These are phyloP conservation scores for Tenthredo notha DNA, from an alignment of 2,888 invertebrate species.

Conservation along the genomic window DNA sequence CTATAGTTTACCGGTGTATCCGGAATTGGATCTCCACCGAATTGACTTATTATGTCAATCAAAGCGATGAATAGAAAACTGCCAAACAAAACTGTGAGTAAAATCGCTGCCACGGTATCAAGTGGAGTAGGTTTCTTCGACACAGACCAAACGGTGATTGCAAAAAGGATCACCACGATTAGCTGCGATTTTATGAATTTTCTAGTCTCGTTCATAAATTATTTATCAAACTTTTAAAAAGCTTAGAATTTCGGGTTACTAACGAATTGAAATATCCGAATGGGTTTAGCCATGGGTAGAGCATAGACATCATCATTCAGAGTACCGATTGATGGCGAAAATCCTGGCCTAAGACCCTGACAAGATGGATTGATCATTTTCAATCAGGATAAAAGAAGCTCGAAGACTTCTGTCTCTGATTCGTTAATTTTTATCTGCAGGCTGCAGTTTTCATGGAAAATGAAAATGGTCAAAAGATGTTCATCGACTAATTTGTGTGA, in stretches of 20 bases:
- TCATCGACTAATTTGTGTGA: background rate
- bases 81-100: slow-evolving; percentile 62
- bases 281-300: slow-evolving; percentile 66
- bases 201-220: background rate
- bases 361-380: slow-evolving; percentile 53
- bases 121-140: slow-evolving; percentile 62
- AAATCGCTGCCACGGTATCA: slow-evolving; percentile 58
- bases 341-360: slow-evolving; percentile 46
- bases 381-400: background rate
- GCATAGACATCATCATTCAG: slow-evolving; percentile 57
- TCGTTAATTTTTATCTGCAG: background rate
- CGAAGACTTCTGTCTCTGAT: background rate
- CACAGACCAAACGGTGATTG: slow-evolving; percentile 61
- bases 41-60: slow-evolving; percentile 74
- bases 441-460: background rate
- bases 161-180: slow-evolving; percentile 59
- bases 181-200: slow-evolving; percentile 57
- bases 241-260: slow-evolving; percentile 53
- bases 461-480: background rate
- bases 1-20: slow-evolving; percentile 73
- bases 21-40: slow-evolving; percentile 73
- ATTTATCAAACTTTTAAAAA: background rate
- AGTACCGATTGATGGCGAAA: slow-evolving; percentile 46
- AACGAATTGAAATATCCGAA: slow-evolving; percentile 69
- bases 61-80: slow-evolving; percentile 70